Percentiles rank a stretch among this genome's conserved stretches.
Evolutionary conservation across 2,113 vertebrate genomes (phyloP).

Genomic region (Gymnogyps californianus): DNA sequence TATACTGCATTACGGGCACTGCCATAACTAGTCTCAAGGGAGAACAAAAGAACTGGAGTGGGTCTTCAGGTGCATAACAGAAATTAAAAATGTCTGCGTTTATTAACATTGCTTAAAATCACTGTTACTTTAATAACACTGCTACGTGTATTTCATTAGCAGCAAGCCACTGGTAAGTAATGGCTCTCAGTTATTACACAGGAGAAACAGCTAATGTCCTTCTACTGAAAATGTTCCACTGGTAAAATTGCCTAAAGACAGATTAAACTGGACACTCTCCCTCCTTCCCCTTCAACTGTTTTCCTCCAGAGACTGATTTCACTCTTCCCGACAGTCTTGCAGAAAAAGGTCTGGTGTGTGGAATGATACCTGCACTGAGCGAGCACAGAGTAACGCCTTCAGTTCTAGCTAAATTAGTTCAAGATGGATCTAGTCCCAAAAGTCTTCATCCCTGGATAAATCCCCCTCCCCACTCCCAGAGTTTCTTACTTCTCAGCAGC

Average conservation of each 20-base stretch:
- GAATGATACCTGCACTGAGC: neutral
- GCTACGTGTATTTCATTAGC: neutral
- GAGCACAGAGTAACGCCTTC: neutral
- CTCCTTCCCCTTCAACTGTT: neutral
- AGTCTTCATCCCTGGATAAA: neutral
- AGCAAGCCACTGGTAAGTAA: neutral
- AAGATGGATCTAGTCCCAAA: neutral
- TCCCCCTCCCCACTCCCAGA: neutral
- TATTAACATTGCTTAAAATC: neutral
- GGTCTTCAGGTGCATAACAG: neutral
- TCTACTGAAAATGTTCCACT: neutral
- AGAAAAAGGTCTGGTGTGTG: neutral
- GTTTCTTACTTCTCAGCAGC: neutral
- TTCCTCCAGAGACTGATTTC: neutral
- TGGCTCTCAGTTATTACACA: neutral
- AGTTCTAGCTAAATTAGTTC: neutral
- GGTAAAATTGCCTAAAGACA: neutral
- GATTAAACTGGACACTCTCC: neutral
- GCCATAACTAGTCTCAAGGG: neutral
- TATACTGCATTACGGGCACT: neutral
- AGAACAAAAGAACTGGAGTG: neutral
- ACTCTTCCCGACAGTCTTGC: neutral
- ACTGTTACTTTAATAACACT: neutral
- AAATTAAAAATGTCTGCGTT: neutral
- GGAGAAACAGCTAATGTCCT: neutral